Conservation (phyloP, 1,140 invertebrate genomes). For the Apis dorsata region DNA sequence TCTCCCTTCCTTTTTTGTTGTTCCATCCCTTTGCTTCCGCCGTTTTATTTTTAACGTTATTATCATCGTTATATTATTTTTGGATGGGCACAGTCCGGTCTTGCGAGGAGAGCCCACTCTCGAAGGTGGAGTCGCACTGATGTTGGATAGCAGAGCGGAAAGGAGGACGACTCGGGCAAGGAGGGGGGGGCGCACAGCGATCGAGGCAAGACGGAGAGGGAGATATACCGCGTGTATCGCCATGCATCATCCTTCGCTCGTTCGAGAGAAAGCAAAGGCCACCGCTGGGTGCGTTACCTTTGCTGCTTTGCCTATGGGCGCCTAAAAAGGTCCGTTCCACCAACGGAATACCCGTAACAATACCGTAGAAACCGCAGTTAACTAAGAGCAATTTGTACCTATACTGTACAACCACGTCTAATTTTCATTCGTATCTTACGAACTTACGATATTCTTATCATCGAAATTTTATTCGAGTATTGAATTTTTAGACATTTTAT, state of each 20-base stretch:
- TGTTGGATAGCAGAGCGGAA: slow-evolving; percentile 56
- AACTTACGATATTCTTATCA: too few relatives aligned
- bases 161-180: slow-evolving; percentile 50
- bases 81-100: slow-evolving; percentile 63
- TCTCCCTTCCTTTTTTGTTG: background rate
- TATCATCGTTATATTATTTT: slow-evolving; percentile 74
- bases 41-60: slow-evolving; percentile 73
- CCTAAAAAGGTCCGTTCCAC: slow-evolving; percentile 39
- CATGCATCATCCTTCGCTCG: slow-evolving; percentile 79
- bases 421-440: too few relatives aligned
- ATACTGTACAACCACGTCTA: too few relatives aligned
- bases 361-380: background rate
- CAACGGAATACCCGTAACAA: background rate
- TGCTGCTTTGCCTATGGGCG: slow-evolving; percentile 67
- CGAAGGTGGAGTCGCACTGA: slow-evolving; percentile 65
- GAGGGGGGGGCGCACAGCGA: slow-evolving; percentile 33
- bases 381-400: background rate
- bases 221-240: slow-evolving; percentile 74
- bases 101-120: slow-evolving; percentile 63
- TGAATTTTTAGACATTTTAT: too few relatives aligned
- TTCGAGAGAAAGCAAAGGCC: slow-evolving; percentile 77
- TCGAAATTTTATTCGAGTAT: too few relatives aligned
- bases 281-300: slow-evolving; percentile 78
- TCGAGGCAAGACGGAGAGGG: slow-evolving; percentile 54
- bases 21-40: slow-evolving; percentile 21